These are phyloP conservation scores for Leptestheria dahalacensis DNA, from an alignment of 1,140 invertebrate species.

Conservation along the genomic window DNA sequence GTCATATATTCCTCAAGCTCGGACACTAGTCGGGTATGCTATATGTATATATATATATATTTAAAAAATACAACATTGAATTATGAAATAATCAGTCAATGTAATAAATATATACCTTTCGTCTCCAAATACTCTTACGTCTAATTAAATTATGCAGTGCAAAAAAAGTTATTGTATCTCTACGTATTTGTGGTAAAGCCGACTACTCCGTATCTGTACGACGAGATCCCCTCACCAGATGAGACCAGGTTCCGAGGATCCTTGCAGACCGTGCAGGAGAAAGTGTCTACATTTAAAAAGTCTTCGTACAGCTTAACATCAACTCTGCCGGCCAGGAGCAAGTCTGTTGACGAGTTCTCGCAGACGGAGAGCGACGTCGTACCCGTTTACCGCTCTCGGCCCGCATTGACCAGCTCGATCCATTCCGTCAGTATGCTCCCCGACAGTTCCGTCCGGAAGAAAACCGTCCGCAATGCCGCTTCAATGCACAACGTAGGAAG, in stretches of 20 bases:
- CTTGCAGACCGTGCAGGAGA: neutral
- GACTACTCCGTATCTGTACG: slow-evolving; percentile 3
- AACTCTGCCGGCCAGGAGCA: slow-evolving; percentile 1
- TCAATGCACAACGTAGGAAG: neutral
- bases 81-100: neutral
- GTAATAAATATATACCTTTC: too few relatives aligned
- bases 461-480: slow-evolving; percentile 1
- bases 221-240: slow-evolving; percentile 2
- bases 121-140: too few relatives aligned
- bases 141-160: too few relatives aligned
- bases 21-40: neutral
- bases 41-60: neutral
- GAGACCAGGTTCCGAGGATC: slow-evolving; percentile 1
- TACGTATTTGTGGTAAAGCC: neutral
- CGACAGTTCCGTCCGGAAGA: neutral
- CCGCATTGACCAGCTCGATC: neutral
- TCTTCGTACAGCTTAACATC: slow-evolving; percentile 6
- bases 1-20: slow-evolving; percentile 2
- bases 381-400: neutral
- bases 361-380: neutral
- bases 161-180: too few relatives aligned
- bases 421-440: slow-evolving; percentile 2
- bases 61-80: neutral
- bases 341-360: slow-evolving; percentile 5
- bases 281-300: neutral